Evolutionary conservation across 2,888 invertebrate species (phyloP).

Genomic region (Lithophane socia): DNA sequence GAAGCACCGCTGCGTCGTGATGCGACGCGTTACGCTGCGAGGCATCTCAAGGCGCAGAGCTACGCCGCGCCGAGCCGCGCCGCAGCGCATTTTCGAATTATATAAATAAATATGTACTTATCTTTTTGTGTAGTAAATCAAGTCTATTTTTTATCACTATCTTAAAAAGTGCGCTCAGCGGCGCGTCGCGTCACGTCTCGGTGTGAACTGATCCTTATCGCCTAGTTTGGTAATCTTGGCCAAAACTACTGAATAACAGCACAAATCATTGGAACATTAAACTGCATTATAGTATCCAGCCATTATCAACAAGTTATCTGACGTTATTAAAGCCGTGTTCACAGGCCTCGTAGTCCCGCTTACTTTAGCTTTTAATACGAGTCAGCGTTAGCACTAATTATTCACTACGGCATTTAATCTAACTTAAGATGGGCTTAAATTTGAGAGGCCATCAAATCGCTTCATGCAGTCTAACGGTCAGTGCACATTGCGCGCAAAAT

Average conservation of each 20-base stretch:
- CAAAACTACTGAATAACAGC: neutral
- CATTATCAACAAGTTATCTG: neutral
- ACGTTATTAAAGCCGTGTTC: neutral
- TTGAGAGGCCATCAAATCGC: slow-evolving; percentile 4
- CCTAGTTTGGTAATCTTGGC: too few species aligned
- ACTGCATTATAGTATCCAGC: neutral
- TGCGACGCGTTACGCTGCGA: too few species aligned
- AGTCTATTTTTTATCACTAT: too few species aligned
- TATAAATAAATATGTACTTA: too few species aligned
- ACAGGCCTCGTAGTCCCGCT: neutral
- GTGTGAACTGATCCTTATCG: neutral
- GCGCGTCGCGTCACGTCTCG: too few species aligned
- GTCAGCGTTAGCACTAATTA: slow-evolving; percentile 8
- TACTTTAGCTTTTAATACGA: slow-evolving; percentile 7
- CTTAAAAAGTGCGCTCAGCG: too few species aligned
- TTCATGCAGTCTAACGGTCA: neutral
- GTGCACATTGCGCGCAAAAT: neutral
- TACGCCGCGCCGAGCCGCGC: too few species aligned
- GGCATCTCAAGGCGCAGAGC: too few species aligned
- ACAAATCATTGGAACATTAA: neutral
- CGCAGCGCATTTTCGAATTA: too few species aligned
- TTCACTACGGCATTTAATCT: slow-evolving; percentile 22
- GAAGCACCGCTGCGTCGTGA: too few species aligned
- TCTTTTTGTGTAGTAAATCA: too few species aligned
- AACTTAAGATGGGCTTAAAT: slow-evolving; percentile 16